Percentiles rank a stretch among this genome's conserved stretches.
Evolutionary conservation across 2,797 vertebrate species (phyloP).

Genomic region (Danio jaintianensis): DNA sequence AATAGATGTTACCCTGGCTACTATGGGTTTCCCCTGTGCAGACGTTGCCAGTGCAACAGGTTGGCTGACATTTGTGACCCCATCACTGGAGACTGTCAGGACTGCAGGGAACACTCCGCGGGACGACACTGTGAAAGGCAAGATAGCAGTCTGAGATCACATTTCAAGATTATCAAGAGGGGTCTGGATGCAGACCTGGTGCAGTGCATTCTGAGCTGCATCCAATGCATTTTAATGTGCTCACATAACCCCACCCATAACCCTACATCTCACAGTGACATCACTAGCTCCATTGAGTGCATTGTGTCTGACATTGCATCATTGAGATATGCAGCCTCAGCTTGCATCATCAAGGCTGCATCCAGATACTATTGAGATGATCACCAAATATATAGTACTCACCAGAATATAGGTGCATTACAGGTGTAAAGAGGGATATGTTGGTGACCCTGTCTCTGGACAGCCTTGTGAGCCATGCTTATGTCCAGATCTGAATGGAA

Average conservation of each 20-base stretch:
- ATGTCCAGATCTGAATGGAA: constrained; percentile 81
- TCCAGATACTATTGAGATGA: too few relatives aligned
- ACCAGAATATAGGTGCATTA: constrained; percentile 43
- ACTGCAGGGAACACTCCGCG: constrained; percentile 75
- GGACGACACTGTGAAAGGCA: constrained; percentile 84
- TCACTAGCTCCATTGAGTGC: too few relatives aligned
- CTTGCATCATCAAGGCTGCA: too few relatives aligned
- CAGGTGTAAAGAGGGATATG: constrained; percentile 86
- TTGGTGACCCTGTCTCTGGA: constrained; percentile 77
- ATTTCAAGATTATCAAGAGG: background rate
- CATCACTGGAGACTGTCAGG: constrained; percentile 76
- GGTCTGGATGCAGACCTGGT: too few relatives aligned
- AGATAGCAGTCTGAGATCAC: background rate
- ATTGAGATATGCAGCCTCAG: too few relatives aligned
- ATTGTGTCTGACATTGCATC: too few relatives aligned
- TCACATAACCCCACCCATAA: too few relatives aligned
- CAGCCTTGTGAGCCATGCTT: constrained; percentile 82
- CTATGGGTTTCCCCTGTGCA: constrained; percentile 86
- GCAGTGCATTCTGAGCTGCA: too few relatives aligned
- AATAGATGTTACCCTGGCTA: constrained; percentile 78
- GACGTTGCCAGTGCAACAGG: constrained; percentile 80
- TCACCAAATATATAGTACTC: background rate
- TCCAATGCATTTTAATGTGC: too few relatives aligned
- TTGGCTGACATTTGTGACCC: constrained; percentile 79
- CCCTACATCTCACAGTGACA: too few relatives aligned